Base-by-base conservation (phyloP, 2,113 vertebrate species). In the Paradisaea rubra region DNA sequence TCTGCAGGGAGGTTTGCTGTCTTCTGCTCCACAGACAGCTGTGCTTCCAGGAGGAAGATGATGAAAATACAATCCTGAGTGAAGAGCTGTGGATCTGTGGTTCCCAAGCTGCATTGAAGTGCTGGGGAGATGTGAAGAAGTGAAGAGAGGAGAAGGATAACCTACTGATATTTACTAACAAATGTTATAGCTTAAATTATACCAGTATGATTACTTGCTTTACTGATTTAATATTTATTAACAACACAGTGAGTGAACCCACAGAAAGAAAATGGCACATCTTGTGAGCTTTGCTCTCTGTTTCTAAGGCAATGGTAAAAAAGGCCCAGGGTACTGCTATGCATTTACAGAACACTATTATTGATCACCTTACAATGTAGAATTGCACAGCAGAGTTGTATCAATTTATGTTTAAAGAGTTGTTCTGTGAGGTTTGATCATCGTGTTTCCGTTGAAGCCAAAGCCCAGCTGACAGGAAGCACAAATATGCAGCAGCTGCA, bases 401-500 rank as follows among this genome's bases (percentile, higher is more conserved):
- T 49, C 6, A 7, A 81, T 84, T 69, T 56, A 30, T 41, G 53
- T 54, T 72, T 86, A 49, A 88, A 59, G 31, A 74, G n/a, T n/a
- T 84, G 11, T 42, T 92, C 24, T 64, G 3, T 3, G 10, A 59
- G 33, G 22, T 27, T 37, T 71, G 49, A 59, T 66, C 49, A 63
- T 37, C 20, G 2, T n/a, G 8, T 89, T 84, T 87, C 70, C 27
- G 42, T 14, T 80, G 54, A 69, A 85, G 69, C 15, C 45, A 53
- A 81, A 85, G 57, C 27, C 57, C n/a, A 37, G 30, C 9, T 53
- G 53, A 69, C 22, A 33, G 21, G 20, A 73, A 76, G 28, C 28
- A 45, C 0, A 13, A 91, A n/a, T 24, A 35, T 0, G 0, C 5
- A 7, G 28, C 77, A 85, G 49, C 30, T 41, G 45, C 61, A 82